Evolutionary conservation across 2,113 vertebrate genomes (phyloP).

Genomic region (Heterocephalus glaber): DNA sequence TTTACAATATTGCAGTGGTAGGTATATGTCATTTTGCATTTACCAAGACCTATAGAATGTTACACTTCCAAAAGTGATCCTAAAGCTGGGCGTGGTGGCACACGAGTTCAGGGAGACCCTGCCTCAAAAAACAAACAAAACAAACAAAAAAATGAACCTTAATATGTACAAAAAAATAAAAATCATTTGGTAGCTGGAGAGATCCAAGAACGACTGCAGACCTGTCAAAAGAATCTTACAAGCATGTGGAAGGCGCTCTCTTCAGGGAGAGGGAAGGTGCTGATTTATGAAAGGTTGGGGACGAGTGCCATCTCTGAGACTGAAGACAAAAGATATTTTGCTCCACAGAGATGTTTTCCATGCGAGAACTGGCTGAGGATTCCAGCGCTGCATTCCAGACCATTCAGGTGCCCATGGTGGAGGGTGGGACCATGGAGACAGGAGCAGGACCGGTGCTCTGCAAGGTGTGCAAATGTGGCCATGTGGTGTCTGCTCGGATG

Average conservation of each 20-base stretch:
- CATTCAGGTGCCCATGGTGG: too few relatives aligned
- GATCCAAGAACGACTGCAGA: neutral
- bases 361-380: neutral
- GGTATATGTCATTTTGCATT: neutral
- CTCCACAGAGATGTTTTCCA: fast-evolving
- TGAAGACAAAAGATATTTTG: neutral
- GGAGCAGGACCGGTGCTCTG: neutral
- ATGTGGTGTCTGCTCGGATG: neutral
- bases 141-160: too few relatives aligned
- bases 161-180: too few relatives aligned
- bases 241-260: neutral
- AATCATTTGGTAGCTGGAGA: neutral
- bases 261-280: neutral
- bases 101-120: too few relatives aligned
- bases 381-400: neutral
- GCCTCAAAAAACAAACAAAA: too few relatives aligned
- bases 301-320: neutral
- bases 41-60: neutral
- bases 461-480: neutral
- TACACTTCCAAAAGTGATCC: too few relatives aligned
- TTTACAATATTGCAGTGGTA: neutral
- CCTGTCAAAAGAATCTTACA: neutral
- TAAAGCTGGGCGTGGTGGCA: too few relatives aligned
- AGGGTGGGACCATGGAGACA: neutral
- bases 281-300: neutral